These are phyloP conservation scores for Actias luna DNA, from an alignment of 2,888 invertebrate genomes.

Conservation along the genomic window DNA sequence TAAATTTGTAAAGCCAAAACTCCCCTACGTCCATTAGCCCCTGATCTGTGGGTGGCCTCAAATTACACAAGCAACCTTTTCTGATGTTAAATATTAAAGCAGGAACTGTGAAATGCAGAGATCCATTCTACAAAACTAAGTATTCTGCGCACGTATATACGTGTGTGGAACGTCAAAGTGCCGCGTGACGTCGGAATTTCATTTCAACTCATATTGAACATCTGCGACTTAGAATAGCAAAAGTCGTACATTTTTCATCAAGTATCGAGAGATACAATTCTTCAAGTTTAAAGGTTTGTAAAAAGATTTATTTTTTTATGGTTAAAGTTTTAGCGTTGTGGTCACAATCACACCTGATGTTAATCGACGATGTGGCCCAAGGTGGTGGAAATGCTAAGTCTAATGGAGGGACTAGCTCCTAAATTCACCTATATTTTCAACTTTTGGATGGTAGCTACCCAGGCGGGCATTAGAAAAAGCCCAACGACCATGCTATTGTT, in stretches of 20 bases:
- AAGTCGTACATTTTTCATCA: conserved; percentile 11
- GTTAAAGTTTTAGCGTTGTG: no score
- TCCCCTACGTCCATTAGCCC: background rate
- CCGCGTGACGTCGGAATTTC: conserved; percentile 18
- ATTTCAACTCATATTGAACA: conserved; percentile 17
- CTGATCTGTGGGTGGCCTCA: background rate
- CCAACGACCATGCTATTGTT: no score
- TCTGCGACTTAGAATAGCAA: conserved; percentile 15
- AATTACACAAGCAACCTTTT: background rate
- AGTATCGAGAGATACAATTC: background rate
- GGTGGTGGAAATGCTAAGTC: no score
- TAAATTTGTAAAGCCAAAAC: background rate
- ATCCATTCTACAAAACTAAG: conserved; percentile 6
- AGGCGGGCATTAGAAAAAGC: no score
- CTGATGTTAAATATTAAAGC: background rate
- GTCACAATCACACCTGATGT: no score
- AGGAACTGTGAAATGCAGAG: conserved; percentile 1
- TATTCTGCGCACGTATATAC: conserved; percentile 14
- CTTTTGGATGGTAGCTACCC: no score
- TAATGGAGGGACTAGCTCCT: no score
- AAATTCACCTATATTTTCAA: no score
- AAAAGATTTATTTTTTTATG: no score
- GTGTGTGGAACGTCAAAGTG: conserved; percentile 1
- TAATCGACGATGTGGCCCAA: no score
- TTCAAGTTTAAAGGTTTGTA: background rate